Evolutionary conservation across 2,888 invertebrate genomes (phyloP).

Genomic region (Dryobota labecula): DNA sequence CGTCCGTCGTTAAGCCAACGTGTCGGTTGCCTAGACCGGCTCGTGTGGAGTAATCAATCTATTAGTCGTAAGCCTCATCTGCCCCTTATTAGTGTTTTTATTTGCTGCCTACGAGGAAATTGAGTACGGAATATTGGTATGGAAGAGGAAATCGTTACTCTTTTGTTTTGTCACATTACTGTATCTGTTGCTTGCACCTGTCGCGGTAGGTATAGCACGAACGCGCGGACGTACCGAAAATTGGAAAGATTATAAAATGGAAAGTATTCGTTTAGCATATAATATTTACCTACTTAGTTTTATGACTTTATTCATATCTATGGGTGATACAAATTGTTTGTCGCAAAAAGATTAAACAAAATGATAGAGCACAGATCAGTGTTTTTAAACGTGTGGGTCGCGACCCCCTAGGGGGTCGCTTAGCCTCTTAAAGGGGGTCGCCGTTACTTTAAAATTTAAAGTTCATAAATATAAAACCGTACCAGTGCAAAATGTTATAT

Average conservation of each 20-base stretch:
- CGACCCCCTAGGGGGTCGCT: too few relatives aligned
- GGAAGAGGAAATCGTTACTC: background rate
- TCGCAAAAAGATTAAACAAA: background rate
- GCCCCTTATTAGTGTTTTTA: constrained; percentile 64
- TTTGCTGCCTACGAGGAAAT: constrained; percentile 52
- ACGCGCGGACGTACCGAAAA: background rate
- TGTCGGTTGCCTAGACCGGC: constrained; percentile 62
- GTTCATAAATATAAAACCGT: too few relatives aligned
- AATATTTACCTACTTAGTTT: background rate
- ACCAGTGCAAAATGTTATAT: too few relatives aligned
- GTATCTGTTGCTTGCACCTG: background rate
- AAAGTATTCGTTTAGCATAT: background rate
- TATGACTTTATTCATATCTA: background rate
- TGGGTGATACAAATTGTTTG: background rate
- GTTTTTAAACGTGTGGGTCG: too few relatives aligned
- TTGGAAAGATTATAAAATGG: background rate
- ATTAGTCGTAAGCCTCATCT: constrained; percentile 67
- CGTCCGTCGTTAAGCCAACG: constrained; percentile 67
- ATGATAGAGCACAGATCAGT: too few relatives aligned
- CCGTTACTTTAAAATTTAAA: too few relatives aligned
- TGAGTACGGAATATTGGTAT: constrained; percentile 23
- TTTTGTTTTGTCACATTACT: constrained; percentile 7
- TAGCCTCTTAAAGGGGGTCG: too few relatives aligned
- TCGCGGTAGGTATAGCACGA: too few relatives aligned
- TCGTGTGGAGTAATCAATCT: constrained; percentile 70